Percentiles rank a stretch among this genome's conserved stretches.
phyloP scores from a whole-genome alignment of 2,888 invertebrate genomes.

The Pristionchus entomophagus region DNA sequence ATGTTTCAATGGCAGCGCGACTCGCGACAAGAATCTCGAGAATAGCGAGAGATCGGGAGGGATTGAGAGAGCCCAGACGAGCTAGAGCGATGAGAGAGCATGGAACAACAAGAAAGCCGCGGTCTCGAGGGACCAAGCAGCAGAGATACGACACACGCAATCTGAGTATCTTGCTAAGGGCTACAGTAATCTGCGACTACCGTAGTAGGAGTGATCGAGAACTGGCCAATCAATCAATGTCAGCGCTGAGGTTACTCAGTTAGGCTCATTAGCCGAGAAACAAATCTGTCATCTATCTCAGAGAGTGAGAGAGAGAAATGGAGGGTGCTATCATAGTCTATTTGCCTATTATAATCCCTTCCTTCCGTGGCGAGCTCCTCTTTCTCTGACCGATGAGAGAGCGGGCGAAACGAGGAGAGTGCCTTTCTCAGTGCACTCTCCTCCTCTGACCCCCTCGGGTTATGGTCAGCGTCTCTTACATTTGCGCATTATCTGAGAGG shows the following conservation, averaged over 20 bases:
- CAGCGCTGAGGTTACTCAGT: too few species aligned
- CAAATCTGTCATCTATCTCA: not conserved
- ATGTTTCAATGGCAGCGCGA: not conserved
- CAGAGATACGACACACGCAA: too few species aligned
- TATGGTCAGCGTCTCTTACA: too few species aligned
- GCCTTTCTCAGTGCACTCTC: not conserved
- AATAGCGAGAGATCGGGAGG: not conserved
- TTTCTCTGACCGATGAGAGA: too few species aligned
- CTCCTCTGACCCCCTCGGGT: too few species aligned
- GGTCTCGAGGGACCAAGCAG: not conserved
- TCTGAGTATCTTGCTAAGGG: not conserved
- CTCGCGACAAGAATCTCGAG: constrained; percentile 29
- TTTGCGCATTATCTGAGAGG: too few species aligned
- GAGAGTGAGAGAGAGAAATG: not conserved
- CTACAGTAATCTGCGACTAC: too few species aligned
- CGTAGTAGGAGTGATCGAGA: too few species aligned
- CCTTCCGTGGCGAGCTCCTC: too few species aligned
- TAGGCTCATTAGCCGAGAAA: not conserved
- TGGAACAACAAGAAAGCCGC: not conserved
- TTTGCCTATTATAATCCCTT: constrained; percentile 18
- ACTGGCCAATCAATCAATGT: constrained; percentile 34
- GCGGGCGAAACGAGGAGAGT: too few species aligned
- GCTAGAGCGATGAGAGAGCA: not conserved
- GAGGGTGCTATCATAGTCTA: constrained; percentile 29
- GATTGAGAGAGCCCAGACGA: not conserved